Evolutionary conservation across 1,140 invertebrate species (phyloP), one percentile per base, ranked within the genome.

Genomic region (Lordiphosa mommai): DNA sequence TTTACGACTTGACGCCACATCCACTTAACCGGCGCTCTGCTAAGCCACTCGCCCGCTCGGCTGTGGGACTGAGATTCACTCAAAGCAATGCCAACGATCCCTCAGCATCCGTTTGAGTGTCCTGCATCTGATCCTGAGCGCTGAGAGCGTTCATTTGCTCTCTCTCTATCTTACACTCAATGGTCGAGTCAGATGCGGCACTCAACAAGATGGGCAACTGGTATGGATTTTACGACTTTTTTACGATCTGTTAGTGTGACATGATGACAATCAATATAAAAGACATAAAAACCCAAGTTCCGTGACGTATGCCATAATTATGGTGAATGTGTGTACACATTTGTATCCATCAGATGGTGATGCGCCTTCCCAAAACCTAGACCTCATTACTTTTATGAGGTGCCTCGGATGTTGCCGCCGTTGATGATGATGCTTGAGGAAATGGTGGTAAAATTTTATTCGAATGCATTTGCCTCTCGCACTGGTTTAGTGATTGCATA

Each of bases 1-100:
- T 88, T 88, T 88, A 88, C 77, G 86, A 88, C 86, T 86, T 88
- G 82, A 73, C 86, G 86, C 86, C 86, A 86, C 74, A 68, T 71
- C 67, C 80, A 79, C 76, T 77, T 60, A 69, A 61, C 56, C 47
- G 44, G 41, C 43, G 20, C 20, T 23, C 20, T 17, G 1, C 16
- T 17, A 17, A 17, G 16, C 16, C 16, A 17, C 3, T 17, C 16
- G 16, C 3, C 3, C 16, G 16, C 16, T 17, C 16, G 16, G 16
- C 16, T 4, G 9, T 30, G 37, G 2, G 29, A 27, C 12, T 32
- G 14, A 36, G 51, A 57, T 46, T 49, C 52, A 55, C 44, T 49
- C 36, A 40, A 20, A 20, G 12, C 34, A 27, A 32, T 40, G 46
- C 5, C 32, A 57, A 6, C 41, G 23, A 12, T 59, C 32, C 9